These are phyloP conservation scores for Mirounga angustirostris DNA, from an alignment of 2,113 vertebrate genomes.

Conservation along the genomic window DNA sequence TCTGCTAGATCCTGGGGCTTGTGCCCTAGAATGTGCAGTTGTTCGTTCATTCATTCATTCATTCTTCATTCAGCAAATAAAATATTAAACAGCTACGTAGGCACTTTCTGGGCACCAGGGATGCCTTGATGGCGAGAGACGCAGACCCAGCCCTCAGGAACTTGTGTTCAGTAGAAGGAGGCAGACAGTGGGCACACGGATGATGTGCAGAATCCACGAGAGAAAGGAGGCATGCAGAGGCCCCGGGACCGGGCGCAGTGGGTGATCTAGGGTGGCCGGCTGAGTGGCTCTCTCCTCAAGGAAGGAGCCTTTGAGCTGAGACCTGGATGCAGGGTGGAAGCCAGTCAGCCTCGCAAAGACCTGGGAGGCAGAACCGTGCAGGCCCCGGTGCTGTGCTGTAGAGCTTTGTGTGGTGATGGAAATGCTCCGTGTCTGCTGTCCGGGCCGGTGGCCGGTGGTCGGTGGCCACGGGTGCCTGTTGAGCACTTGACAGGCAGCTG, in stretches of 20 bases:
- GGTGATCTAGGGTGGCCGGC: not conserved
- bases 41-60: no score
- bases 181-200: not conserved
- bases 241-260: not conserved
- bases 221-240: not conserved
- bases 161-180: not conserved
- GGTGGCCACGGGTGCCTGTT: fast-evolving
- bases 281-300: not conserved
- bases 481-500: not conserved
- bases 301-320: not conserved
- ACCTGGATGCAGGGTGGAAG: not conserved
- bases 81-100: fast-evolving
- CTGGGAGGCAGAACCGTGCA: fast-evolving
- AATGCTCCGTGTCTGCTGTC: fast-evolving
- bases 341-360: fast-evolving
- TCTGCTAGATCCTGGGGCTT: not conserved
- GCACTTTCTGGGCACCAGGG: not conserved
- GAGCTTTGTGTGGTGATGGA: fast-evolving
- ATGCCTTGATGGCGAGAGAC: not conserved
- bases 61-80: not conserved
- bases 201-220: not conserved
- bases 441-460: fast-evolving
- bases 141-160: not conserved
- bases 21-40: not conserved
- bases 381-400: fast-evolving